These are phyloP conservation scores for Aporophyla nigra DNA, from an alignment of 2,888 invertebrate species.

Conservation along the genomic window DNA sequence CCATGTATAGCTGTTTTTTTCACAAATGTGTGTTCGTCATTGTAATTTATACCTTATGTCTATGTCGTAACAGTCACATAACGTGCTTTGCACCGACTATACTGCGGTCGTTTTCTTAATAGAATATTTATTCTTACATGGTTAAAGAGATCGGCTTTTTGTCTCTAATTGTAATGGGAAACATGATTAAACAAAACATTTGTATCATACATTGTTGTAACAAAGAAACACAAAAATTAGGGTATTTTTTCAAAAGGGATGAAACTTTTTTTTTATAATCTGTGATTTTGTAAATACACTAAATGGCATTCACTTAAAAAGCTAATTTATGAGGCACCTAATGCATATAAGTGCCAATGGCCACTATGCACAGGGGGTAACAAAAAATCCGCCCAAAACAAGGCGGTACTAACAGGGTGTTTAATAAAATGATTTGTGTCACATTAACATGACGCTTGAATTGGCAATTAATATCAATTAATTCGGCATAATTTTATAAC, in stretches of 20 bases:
- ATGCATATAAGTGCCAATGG: conserved; percentile 20
- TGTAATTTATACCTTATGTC: conserved; percentile 5
- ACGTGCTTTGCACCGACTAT: not conserved
- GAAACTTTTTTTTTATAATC: not conserved
- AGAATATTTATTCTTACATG: conserved; percentile 11
- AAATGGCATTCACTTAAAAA: conserved; percentile 25
- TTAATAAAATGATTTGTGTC: conserved; percentile 27
- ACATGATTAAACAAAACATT: conserved; percentile 11
- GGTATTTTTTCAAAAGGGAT: conserved; percentile 12
- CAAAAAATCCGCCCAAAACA: not conserved
- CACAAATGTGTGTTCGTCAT: no score
- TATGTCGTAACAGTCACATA: not conserved
- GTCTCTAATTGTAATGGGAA: not conserved
- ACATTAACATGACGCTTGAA: conserved; percentile 54
- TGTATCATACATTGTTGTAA: conserved; percentile 16
- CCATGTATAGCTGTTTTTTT: not conserved
- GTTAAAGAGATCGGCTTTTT: not conserved
- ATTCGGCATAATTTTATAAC: conserved; percentile 44
- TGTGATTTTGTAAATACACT: conserved; percentile 37
- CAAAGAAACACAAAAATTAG: conserved; percentile 12
- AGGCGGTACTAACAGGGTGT: conserved; percentile 43
- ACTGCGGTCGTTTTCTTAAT: not conserved
- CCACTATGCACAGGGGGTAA: conserved; percentile 4
- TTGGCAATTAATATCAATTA: conserved; percentile 51
- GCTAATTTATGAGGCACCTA: conserved; percentile 1